Conservation (phyloP, 2,797 vertebrate species). For the Gadopsis bispinosus region DNA sequence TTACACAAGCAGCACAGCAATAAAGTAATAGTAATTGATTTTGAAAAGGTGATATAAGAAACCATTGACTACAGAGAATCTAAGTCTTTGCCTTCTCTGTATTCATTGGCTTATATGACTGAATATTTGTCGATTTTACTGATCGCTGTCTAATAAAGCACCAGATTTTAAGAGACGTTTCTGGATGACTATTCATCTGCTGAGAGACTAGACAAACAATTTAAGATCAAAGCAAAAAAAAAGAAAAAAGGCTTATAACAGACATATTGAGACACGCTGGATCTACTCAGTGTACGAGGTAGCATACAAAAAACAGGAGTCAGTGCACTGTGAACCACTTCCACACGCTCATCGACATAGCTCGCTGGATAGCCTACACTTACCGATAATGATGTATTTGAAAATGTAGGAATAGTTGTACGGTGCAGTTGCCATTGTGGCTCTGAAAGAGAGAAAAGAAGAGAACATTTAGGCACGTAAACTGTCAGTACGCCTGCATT, state of each 20-base stretch:
- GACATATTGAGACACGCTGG: background rate
- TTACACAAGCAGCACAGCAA: background rate
- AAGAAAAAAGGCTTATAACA: background rate
- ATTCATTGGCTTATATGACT: too few relatives aligned
- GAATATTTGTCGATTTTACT: too few relatives aligned
- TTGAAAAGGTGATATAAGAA: background rate
- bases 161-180: too few relatives aligned
- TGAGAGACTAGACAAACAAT: too few relatives aligned
- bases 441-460: conserved; percentile 85
- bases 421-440: conserved; percentile 98
- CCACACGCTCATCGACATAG: background rate
- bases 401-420: conserved; percentile 99
- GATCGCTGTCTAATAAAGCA: too few relatives aligned
- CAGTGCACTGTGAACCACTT: background rate
- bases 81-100: too few relatives aligned
- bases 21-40: background rate
- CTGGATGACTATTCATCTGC: too few relatives aligned
- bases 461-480: background rate
- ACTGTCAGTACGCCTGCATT: background rate
- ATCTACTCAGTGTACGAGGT: background rate
- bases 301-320: background rate
- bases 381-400: conserved; percentile 99
- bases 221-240: background rate
- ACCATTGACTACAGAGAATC: background rate
- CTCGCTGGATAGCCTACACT: conserved; percentile 73